Base-by-base conservation (phyloP, 2,113 vertebrate genomes). In the Xiphophorus hellerii region DNA sequence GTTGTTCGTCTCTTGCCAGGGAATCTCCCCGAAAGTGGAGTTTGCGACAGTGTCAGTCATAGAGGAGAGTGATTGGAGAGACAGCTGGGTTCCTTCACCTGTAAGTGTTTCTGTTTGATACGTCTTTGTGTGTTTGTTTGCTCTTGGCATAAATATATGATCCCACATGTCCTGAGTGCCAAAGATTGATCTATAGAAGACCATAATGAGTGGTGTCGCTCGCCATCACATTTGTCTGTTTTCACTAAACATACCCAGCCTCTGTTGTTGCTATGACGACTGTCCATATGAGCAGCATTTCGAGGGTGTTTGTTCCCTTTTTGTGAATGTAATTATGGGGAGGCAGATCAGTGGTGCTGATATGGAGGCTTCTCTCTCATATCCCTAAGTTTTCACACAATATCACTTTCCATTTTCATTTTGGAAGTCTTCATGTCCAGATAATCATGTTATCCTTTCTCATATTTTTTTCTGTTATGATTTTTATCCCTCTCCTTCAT, bases 21-120 rank as follows among this genome's bases (percentile, higher is more conserved):
- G 97, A 95, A 96, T 97, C 94, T 95, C 96, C 91, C 97, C 96
- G 92, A 96, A 95, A 95, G 91, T 98, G 93, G 96, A 95, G 93
- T 98, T 98, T 95, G 93, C 96, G 79, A 97, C 95, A 65, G 95
- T 89, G 81, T 97, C 94, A 82, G 89, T 96, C 92, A 97, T 98
- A 92, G 95, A 96, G 64, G 97, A 97, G 94, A 95, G 94, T 88
- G 89, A 86, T 75, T 80, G 88, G 54, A 88, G 81, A 69, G 88
- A 86, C 78, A 58, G 77, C 77, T 64, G 62, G 66, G 65, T 82
- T 54, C 60, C 85, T 33, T 81, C 73, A 63, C 84, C 88, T 77
- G 95, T 95, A 85, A 93, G 95, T 93, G 37, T 71, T 39, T 76
- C 44, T 27, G 61, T 73, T 71, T 75, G 72, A 83, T 69, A 44